Base-by-base conservation (phyloP, 2,888 invertebrate species). In the Thymelicus lineola region DNA sequence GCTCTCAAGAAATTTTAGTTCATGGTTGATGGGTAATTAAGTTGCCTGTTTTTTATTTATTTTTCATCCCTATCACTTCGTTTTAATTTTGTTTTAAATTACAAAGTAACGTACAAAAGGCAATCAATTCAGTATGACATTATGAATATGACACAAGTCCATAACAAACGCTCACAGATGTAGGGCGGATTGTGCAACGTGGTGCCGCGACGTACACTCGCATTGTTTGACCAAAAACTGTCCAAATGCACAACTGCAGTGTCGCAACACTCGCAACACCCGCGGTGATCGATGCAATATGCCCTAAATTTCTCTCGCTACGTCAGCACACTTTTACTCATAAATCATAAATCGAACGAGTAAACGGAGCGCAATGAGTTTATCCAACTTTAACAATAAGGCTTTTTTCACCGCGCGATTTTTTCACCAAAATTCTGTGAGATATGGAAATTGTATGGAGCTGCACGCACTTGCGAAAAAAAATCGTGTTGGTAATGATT, bases 111-210 rank as follows among this genome's bases (percentile, higher is more conserved):
- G 46, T 2, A 14, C 46, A 46, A 48, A 10, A 48, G 20, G 10
- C 12, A 53, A 53, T 20, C 12, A 53, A 53, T 50, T 58, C 4
- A 15, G 15, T n/a, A 38, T 38, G 38, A 58, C 38, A 42, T 59
- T 59, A 59, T 6, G 14, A 38, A 38, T 59, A 36, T 14, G 60
- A 17, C 60, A 17, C 17, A 38, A 15, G 17, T 59, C 10, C 35
- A 36, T 65, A 55, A 70, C 73, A 64, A 73, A 70, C 59, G 58
- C 65, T 60, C 55, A 69, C 46, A 38, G 66, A 77, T 75, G 72
- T 78, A 73, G 79, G 76, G 70, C 77, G 74, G 14, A 59, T 78
- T 79, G 75, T 72, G 75, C 70, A 77, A 76, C 59, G 66, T 42
- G 50, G 50, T 28, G n/a, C n/a, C 14, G 4, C 55, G 7, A 9